Evolutionary conservation across 2,113 vertebrate species (phyloP).

Genomic region (Spilogale gracilis): DNA sequence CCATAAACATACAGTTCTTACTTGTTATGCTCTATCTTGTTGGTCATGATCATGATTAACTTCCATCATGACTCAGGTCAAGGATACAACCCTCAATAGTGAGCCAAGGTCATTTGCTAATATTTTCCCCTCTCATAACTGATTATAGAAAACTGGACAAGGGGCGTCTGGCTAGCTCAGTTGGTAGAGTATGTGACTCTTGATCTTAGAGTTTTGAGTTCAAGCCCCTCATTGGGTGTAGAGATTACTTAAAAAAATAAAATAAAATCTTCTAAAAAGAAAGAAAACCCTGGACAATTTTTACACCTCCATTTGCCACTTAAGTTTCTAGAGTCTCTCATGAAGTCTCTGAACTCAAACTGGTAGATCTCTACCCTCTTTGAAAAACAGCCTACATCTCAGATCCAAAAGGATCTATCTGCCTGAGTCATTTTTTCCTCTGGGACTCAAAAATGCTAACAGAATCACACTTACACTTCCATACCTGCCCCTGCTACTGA

Average conservation of each 20-base stretch:
- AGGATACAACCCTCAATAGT: background rate
- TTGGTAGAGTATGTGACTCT: background rate
- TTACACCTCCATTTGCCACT: background rate
- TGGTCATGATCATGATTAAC: background rate
- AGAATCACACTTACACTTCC: background rate
- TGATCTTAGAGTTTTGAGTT: background rate
- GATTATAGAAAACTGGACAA: background rate
- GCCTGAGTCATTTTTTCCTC: constrained; percentile 3
- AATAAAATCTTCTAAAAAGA: background rate
- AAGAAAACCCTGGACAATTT: background rate
- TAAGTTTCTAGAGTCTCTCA: constrained; percentile 8
- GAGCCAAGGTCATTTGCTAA: background rate
- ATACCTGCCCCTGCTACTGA: background rate
- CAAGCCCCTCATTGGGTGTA: background rate
- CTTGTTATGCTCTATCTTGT: background rate
- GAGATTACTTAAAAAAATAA: background rate
- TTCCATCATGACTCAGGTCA: background rate
- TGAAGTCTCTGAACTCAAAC: constrained; percentile 17
- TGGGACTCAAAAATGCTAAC: background rate
- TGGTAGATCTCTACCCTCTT: background rate
- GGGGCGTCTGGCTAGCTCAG: background rate
- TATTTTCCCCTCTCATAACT: background rate
- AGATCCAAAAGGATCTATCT: background rate
- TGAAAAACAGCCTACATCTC: background rate
- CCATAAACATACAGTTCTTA: background rate